Evolutionary conservation across 2,888 invertebrate genomes (phyloP).

Genomic region (Dione juno): DNA sequence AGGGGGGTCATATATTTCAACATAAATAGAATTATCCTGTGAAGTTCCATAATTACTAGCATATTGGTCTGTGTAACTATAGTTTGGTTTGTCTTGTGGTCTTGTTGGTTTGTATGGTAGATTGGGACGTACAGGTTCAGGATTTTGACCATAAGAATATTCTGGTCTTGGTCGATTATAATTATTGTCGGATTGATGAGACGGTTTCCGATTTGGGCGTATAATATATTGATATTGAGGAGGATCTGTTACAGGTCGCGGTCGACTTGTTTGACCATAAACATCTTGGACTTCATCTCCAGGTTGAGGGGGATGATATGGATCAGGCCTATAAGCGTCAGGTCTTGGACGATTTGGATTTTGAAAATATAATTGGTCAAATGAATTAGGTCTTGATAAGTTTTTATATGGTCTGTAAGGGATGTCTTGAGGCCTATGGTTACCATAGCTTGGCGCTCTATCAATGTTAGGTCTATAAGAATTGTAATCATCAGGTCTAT

Average conservation of each 20-base stretch:
- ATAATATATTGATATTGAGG: conserved; percentile 69
- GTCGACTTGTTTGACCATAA: conserved; percentile 55
- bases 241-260: conserved; percentile 54
- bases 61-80: conserved; percentile 64
- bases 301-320: conserved; percentile 52
- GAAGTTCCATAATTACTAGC: conserved; percentile 65
- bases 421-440: conserved; percentile 64
- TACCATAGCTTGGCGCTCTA: conserved; percentile 57
- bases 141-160: conserved; percentile 49
- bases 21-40: conserved; percentile 67
- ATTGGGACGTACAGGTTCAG: conserved; percentile 50
- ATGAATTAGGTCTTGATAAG: conserved; percentile 55
- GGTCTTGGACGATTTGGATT: conserved; percentile 54
- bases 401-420: conserved; percentile 56
- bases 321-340: conserved; percentile 56
- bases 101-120: conserved; percentile 56
- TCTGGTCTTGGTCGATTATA: conserved; percentile 51
- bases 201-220: conserved; percentile 68
- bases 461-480: conserved; percentile 63
- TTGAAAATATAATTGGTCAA: conserved; percentile 67
- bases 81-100: conserved; percentile 57
- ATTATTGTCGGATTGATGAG: conserved; percentile 46
- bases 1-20: conserved; percentile 73
- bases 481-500: conserved; percentile 70
- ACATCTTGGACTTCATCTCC: conserved; percentile 54